Evolutionary conservation across 2,888 invertebrate species (phyloP).

Genomic region (Sesia bembeciformis): DNA sequence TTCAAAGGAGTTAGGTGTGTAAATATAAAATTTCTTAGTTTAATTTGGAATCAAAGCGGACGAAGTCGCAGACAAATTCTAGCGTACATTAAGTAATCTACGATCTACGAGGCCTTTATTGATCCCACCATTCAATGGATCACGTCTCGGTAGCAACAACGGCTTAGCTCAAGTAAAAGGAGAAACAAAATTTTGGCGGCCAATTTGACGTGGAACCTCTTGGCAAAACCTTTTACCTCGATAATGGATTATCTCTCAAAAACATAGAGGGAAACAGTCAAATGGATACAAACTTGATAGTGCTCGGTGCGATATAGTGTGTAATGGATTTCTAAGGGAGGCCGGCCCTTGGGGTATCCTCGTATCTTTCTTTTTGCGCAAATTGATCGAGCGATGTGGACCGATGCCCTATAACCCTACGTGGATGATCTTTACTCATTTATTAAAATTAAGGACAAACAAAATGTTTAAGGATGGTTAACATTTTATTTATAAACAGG

Average conservation of each 20-base stretch:
- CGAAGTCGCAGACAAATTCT: too few species aligned
- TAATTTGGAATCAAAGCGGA: too few species aligned
- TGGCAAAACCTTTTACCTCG: slow-evolving; percentile 35
- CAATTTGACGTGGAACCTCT: slow-evolving; percentile 3
- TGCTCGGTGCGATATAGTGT: slow-evolving; percentile 25
- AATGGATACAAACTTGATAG: slow-evolving; percentile 37
- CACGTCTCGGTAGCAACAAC: too few species aligned
- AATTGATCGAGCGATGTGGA: slow-evolving; percentile 28
- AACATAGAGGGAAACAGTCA: slow-evolving; percentile 33
- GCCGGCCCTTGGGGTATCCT: slow-evolving; percentile 21
- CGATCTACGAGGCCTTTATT: too few species aligned
- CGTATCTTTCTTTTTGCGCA: slow-evolving; percentile 32
- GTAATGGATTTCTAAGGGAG: slow-evolving; percentile 43
- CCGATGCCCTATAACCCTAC: not conserved
- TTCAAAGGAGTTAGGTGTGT: too few species aligned
- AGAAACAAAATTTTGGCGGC: not conserved
- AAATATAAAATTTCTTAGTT: too few species aligned
- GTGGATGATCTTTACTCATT: not conserved
- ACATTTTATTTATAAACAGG: too few species aligned
- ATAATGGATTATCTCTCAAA: slow-evolving; percentile 51
- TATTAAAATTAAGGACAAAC: too few species aligned
- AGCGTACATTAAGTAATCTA: too few species aligned
- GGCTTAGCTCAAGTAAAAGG: not conserved
- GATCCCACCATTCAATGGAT: too few species aligned
- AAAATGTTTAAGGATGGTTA: too few species aligned